Conservation (phyloP, 2,888 invertebrate genomes). For the Hypercompe scribonia region DNA sequence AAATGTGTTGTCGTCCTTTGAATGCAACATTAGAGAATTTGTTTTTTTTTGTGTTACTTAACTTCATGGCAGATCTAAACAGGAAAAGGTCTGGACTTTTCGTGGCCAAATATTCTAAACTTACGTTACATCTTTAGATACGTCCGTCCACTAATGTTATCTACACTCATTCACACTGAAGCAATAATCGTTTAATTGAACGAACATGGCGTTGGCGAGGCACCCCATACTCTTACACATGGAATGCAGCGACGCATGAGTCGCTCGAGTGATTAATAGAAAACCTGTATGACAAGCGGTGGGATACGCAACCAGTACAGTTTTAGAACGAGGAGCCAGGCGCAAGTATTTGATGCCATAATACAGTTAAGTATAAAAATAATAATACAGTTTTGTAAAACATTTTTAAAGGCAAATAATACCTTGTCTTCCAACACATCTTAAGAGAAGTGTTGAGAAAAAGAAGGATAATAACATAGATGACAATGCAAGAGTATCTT, state of each 20-base stretch:
- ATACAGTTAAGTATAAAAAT: background rate
- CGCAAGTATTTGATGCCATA: constrained; percentile 35
- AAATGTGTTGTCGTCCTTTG: too few species aligned
- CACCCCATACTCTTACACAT: constrained; percentile 53
- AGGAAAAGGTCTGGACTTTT: background rate
- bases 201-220: constrained; percentile 32
- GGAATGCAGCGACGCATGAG: constrained; percentile 71
- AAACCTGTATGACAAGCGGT: constrained; percentile 63
- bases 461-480: background rate
- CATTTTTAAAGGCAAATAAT: background rate
- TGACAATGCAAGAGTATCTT: background rate
- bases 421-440: too few species aligned
- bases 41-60: background rate
- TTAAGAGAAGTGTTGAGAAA: too few species aligned
- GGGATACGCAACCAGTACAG: constrained; percentile 42
- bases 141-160: background rate
- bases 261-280: constrained; percentile 70
- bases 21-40: too few species aligned
- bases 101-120: background rate
- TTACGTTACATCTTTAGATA: background rate
- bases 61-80: background rate
- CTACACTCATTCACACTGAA: background rate
- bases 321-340: constrained; percentile 27
- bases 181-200: constrained; percentile 29
- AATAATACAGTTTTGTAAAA: constrained; percentile 12